These are phyloP conservation scores for Drosophila melanosoma DNA, from an alignment of 2,888 invertebrate species.

Conservation along the genomic window DNA sequence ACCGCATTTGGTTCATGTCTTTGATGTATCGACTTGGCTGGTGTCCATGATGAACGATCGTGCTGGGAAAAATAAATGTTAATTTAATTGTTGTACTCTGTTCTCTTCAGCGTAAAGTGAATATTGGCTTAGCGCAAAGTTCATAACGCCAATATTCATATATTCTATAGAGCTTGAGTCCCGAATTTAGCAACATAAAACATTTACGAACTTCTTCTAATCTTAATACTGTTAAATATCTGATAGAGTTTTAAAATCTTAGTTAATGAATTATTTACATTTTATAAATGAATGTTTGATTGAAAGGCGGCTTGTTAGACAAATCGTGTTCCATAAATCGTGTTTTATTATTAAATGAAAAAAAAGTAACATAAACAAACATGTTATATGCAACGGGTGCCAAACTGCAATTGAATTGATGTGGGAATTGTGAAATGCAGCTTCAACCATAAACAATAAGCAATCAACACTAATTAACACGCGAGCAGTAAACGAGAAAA, in stretches of 20 bases:
- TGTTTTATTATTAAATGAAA: conserved; percentile 11
- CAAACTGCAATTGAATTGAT: conserved; percentile 35
- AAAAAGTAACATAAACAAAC: conserved; percentile 22
- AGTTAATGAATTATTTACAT: background rate
- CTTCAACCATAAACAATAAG: conserved; percentile 55
- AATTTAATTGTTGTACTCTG: conserved; percentile 9
- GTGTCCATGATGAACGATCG: conserved; percentile 17
- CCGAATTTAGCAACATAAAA: background rate
- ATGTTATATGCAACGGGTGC: conserved; percentile 12
- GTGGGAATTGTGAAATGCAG: conserved; percentile 59
- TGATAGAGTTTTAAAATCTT: background rate
- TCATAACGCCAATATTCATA: background rate
- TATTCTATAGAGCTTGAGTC: background rate
- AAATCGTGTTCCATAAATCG: conserved; percentile 29
- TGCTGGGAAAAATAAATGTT: background rate
- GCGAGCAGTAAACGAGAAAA: conserved; percentile 48
- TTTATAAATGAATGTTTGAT: background rate
- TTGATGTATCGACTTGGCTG: conserved; percentile 22
- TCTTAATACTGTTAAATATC: background rate
- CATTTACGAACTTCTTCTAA: background rate
- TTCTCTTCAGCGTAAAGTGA: background rate
- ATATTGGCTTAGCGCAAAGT: background rate
- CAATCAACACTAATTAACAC: conserved; percentile 74
- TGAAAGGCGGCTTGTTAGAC: background rate
- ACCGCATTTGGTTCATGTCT: conserved; percentile 40